Percentiles rank a stretch among this genome's conserved stretches.
Conservation (phyloP, 1,140 invertebrate genomes). For the Amphibalanus amphitrite region DNA sequence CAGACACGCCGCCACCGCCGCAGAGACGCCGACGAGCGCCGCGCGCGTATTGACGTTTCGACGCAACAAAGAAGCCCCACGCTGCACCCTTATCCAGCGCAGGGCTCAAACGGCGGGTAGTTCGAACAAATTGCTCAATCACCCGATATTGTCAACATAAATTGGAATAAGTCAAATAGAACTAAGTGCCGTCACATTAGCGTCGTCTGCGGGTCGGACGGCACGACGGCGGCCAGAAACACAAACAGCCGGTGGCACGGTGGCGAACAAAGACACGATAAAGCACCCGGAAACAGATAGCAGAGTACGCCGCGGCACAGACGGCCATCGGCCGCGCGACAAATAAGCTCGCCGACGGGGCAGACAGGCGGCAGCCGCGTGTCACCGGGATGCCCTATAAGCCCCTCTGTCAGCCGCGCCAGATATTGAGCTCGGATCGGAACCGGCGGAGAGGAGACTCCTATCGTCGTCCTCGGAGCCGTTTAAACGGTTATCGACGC, state of each 20-base stretch:
- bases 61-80: background rate
- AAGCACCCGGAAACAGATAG: background rate
- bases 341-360: background rate
- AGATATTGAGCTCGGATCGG: background rate
- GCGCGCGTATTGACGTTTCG: background rate
- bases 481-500: background rate
- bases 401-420: background rate
- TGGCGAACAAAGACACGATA: background rate
- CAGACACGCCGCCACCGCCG: too few relatives aligned
- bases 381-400: background rate
- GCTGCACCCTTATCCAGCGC: background rate
- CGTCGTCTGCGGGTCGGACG: background rate
- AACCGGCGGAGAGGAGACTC: background rate
- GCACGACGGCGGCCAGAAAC: background rate
- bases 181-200: background rate
- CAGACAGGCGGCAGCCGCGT: background rate
- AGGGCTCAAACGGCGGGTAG: background rate
- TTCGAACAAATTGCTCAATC: background rate
- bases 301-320: background rate
- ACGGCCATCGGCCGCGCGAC: background rate
- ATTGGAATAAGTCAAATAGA: slow-evolving; percentile 2
- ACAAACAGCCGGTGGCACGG: background rate
- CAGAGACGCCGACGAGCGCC: background rate
- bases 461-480: background rate
- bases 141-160: background rate